Percentiles rank a stretch among this genome's conserved stretches.
Conservation (phyloP, 2,113 vertebrate species). For the Chionodraco myersi region DNA sequence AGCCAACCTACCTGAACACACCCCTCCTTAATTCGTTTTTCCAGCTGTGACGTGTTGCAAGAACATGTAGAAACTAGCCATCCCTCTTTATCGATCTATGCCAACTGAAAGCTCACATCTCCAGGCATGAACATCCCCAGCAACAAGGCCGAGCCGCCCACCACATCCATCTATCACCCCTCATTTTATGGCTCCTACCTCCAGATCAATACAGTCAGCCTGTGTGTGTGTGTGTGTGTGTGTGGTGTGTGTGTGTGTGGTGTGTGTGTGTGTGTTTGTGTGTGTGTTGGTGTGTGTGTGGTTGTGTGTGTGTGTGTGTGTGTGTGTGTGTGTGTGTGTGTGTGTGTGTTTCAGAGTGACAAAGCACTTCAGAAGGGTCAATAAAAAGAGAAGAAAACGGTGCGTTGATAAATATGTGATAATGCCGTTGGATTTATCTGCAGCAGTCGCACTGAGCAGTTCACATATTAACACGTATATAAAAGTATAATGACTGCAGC, state of each 20-base stretch:
- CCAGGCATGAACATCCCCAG: constrained; percentile 42
- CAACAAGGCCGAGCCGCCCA: constrained; percentile 54
- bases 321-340: constrained; percentile 26
- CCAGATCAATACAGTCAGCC: constrained; percentile 52
- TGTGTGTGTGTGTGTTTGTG: constrained; percentile 37
- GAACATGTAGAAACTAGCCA: constrained; percentile 8
- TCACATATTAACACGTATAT: background rate
- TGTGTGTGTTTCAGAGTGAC: constrained; percentile 53
- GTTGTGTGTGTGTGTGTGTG: constrained; percentile 32
- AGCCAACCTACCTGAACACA: background rate
- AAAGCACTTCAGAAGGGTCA: constrained; percentile 43
- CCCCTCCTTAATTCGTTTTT: constrained; percentile 5
- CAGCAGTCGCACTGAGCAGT: constrained; percentile 1
- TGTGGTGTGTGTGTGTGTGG: constrained; percentile 31
- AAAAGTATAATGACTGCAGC: background rate
- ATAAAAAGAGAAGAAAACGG: constrained; percentile 39
- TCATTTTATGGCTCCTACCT: constrained; percentile 58
- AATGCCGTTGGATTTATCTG: constrained; percentile 36
- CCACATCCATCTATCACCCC: constrained; percentile 62
- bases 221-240: constrained; percentile 21
- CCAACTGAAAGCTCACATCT: constrained; percentile 13
- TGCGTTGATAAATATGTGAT: constrained; percentile 38
- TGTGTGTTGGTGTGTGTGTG: constrained; percentile 27
- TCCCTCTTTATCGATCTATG: constrained; percentile 40
- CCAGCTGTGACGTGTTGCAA: background rate